Evolutionary conservation across 2,888 invertebrate species (phyloP).

Genomic region (Hyposoter didymator): DNA sequence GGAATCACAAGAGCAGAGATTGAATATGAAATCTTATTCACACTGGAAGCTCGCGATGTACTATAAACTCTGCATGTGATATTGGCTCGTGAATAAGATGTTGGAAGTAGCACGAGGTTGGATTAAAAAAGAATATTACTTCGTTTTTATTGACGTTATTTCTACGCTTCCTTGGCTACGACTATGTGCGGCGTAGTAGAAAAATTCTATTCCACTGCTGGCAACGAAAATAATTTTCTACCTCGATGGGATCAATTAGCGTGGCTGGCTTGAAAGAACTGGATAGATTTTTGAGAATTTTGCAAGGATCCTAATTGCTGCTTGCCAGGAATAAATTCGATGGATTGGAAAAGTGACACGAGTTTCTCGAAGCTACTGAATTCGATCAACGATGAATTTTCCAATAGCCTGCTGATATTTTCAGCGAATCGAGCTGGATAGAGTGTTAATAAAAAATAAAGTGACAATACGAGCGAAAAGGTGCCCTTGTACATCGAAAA

Average conservation of each 20-base stretch:
- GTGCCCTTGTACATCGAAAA: background rate
- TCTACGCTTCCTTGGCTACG: background rate
- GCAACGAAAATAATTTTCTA: background rate
- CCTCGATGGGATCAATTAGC: background rate
- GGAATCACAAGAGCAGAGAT: slow-evolving; percentile 14
- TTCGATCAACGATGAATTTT: background rate
- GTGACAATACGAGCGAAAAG: background rate
- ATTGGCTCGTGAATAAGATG: background rate
- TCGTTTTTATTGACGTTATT: background rate
- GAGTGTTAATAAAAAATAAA: background rate
- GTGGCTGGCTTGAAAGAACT: background rate
- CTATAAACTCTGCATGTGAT: background rate
- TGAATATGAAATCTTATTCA: slow-evolving; percentile 16
- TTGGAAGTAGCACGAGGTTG: slow-evolving; percentile 4
- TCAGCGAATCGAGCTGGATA: background rate
- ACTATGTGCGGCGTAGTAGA: background rate
- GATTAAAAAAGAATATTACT: background rate
- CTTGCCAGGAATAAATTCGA: background rate
- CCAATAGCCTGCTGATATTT: background rate
- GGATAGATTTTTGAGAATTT: background rate
- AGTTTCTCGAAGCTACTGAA: background rate
- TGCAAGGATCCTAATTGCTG: background rate
- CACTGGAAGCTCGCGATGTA: background rate
- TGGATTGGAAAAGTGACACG: background rate
- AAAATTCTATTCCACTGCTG: background rate